These are phyloP conservation scores for Oligia fasciuncula DNA, from an alignment of 2,888 invertebrate genomes.

Conservation along the genomic window DNA sequence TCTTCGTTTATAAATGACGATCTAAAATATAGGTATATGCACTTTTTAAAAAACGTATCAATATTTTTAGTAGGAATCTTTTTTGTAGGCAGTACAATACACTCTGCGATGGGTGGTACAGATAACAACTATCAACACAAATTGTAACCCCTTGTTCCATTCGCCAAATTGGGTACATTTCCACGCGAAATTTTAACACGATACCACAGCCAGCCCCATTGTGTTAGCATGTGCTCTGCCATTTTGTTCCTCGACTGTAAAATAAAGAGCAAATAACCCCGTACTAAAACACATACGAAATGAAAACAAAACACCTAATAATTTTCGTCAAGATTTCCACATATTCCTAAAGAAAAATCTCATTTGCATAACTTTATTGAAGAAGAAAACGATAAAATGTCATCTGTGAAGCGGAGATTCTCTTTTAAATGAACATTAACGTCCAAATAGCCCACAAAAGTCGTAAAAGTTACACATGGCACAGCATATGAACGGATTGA, in stretches of 20 bases:
- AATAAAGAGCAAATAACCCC: slow-evolving; percentile 30
- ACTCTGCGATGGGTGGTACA: slow-evolving; percentile 80
- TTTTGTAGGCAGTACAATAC: slow-evolving; percentile 79
- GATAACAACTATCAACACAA: slow-evolving; percentile 87
- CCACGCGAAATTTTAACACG: slow-evolving; percentile 85
- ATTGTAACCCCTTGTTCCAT: slow-evolving; percentile 87
- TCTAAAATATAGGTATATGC: not conserved
- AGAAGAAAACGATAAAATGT: slow-evolving; percentile 56
- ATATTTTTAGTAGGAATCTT: slow-evolving; percentile 25
- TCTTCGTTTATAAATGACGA: not conserved
- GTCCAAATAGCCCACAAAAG: slow-evolving; percentile 57
- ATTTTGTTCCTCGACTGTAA: slow-evolving; percentile 26
- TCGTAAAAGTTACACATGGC: slow-evolving; percentile 67
- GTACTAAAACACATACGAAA: slow-evolving; percentile 36
- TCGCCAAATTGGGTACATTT: slow-evolving; percentile 88
- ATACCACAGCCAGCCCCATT: slow-evolving; percentile 72
- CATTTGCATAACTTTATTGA: slow-evolving; percentile 52
- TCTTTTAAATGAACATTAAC: slow-evolving; percentile 58
- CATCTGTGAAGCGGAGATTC: slow-evolving; percentile 52
- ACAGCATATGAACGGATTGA: slow-evolving; percentile 67
- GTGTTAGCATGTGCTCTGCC: slow-evolving; percentile 66
- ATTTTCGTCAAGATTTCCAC: slow-evolving; percentile 29
- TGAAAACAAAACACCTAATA: slow-evolving; percentile 49
- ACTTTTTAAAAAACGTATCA: not conserved
- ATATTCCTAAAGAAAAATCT: slow-evolving; percentile 54